Evolutionary conservation across 2,113 vertebrate genomes (phyloP).

Genomic region (Hippoglossus stenolepis): DNA sequence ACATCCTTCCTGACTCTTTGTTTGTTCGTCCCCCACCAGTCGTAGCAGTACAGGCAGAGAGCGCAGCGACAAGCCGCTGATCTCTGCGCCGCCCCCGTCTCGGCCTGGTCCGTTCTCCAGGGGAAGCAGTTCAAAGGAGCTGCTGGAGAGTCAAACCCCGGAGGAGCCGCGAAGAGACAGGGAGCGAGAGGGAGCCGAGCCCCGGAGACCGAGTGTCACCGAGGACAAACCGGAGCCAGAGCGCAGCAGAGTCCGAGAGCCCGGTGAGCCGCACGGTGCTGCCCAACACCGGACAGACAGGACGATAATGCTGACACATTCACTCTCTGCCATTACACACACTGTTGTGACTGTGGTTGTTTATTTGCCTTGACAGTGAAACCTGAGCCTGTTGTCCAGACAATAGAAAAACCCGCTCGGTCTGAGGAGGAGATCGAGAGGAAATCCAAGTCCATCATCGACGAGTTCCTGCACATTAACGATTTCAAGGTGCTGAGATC

Average conservation of each 20-base stretch:
- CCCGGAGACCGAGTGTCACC: slow-evolving; percentile 84
- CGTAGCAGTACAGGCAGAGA: slow-evolving; percentile 88
- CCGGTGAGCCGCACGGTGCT: slow-evolving; percentile 76
- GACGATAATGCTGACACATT: not conserved
- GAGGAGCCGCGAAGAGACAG: slow-evolving; percentile 84
- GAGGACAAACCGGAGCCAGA: slow-evolving; percentile 86
- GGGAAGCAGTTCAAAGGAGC: slow-evolving; percentile 89
- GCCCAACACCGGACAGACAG: not conserved
- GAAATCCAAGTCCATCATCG: slow-evolving; percentile 95
- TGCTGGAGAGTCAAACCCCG: slow-evolving; percentile 84
- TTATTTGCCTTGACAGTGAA: slow-evolving; percentile 78
- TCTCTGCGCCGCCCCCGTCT: slow-evolving; percentile 66
- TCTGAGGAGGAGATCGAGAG: slow-evolving; percentile 93
- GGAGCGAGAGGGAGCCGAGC: slow-evolving; percentile 86
- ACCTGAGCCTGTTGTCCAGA: slow-evolving; percentile 81
- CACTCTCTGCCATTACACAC: not conserved
- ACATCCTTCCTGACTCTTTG: not conserved
- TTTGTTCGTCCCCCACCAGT: slow-evolving; percentile 24
- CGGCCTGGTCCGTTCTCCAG: slow-evolving; percentile 84
- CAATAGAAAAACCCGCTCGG: slow-evolving; percentile 80
- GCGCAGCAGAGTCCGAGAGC: slow-evolving; percentile 81
- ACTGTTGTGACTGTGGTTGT: not conserved
- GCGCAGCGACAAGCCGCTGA: slow-evolving; percentile 89
- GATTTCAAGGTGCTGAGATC: slow-evolving; percentile 90
- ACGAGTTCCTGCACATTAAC: slow-evolving; percentile 98